A percentile compares a stretch with the other conserved stretches of the same genome.
phyloP scores from a whole-genome alignment of 2,113 vertebrate species.

The Talpa occidentalis region DNA sequence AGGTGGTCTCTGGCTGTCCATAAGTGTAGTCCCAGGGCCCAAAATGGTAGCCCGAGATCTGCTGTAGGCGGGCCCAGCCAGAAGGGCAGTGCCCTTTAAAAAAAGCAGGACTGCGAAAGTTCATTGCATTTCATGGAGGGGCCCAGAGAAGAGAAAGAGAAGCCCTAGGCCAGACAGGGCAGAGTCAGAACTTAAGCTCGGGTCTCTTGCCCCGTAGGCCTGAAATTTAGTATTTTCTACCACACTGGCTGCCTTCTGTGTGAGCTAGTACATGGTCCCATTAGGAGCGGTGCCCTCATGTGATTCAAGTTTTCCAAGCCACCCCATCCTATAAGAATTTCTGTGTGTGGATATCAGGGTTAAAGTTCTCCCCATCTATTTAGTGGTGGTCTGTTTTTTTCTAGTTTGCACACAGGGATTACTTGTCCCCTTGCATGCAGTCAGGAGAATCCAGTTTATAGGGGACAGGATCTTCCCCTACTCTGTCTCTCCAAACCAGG shows the following conservation, averaged over 20 bases:
- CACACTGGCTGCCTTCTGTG: conserved; percentile 53
- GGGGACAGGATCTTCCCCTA: background rate
- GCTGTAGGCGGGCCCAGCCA: background rate
- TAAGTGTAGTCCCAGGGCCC: conserved; percentile 63
- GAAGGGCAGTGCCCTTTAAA: conserved; percentile 41
- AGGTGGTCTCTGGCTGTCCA: conserved; percentile 78
- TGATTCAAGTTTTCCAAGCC: background rate
- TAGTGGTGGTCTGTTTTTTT: background rate
- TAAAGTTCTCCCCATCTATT: background rate
- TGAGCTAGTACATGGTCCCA: background rate
- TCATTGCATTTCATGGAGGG: background rate
- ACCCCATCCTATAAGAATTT: background rate
- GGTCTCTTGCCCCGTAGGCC: background rate
- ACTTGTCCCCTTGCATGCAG: background rate
- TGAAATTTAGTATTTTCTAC: background rate
- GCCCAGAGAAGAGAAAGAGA: background rate
- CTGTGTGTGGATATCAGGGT: background rate
- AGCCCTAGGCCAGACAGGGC: background rate
- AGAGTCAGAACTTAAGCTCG: background rate
- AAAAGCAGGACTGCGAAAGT: background rate
- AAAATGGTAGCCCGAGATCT: conserved; percentile 39
- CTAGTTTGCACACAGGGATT: background rate
- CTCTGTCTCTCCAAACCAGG: background rate
- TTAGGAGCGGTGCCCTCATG: background rate
- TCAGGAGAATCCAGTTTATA: background rate